phyloP scores from a whole-genome alignment of 2,797 vertebrate species.

The Clangula hyemalis region DNA sequence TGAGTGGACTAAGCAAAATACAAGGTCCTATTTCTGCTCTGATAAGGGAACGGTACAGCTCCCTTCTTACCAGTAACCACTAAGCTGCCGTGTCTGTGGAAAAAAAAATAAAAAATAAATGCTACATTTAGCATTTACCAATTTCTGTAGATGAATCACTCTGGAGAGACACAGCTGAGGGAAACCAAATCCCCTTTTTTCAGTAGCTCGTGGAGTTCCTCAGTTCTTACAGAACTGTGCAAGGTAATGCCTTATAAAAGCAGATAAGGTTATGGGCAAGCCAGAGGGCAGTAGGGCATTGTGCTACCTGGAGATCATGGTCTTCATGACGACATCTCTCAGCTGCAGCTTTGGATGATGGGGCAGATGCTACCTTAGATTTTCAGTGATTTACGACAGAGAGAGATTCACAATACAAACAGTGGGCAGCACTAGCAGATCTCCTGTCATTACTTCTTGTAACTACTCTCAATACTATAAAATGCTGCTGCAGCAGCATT shows the following conservation, averaged over 20 bases:
- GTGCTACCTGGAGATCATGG: neutral
- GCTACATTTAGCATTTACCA: neutral
- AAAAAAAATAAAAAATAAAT: neutral
- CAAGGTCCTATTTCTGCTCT: neutral
- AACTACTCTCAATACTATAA: neutral
- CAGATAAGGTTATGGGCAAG: neutral
- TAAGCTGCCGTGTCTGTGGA: neutral
- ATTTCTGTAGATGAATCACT: neutral
- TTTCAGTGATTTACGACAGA: neutral
- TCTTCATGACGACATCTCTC: neutral
- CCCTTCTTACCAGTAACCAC: neutral
- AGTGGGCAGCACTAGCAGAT: neutral
- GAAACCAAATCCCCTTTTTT: neutral
- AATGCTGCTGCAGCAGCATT: neutral
- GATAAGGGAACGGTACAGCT: neutral
- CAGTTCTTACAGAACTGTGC: neutral
- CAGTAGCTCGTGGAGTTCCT: accelerated
- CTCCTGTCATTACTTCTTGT: neutral
- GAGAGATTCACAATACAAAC: neutral
- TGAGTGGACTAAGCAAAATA: neutral
- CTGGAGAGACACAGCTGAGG: neutral
- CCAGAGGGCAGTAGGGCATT: neutral
- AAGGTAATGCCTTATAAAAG: neutral
- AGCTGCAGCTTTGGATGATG: neutral
- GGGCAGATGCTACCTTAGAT: neutral